Base-by-base conservation (phyloP, 2,888 invertebrate genomes). In the Scaptomyza parva region DNA sequence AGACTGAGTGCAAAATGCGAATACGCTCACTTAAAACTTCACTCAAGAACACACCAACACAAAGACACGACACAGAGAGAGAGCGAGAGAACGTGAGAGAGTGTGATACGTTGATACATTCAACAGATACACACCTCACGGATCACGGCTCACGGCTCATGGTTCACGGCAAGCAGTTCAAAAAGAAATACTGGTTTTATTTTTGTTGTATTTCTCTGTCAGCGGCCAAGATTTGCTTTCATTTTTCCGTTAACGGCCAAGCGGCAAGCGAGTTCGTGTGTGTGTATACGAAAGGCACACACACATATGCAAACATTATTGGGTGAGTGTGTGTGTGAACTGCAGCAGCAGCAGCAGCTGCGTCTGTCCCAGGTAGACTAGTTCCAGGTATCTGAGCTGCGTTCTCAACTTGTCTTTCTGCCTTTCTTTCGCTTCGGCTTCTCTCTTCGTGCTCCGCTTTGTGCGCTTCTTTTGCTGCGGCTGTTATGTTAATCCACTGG, bases 181-280 rank as follows among this genome's bases (percentile, higher is more conserved):
- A 30, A 47, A 17, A 45, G 14, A 85, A 83, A 87, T 87, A 87
- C 87, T 82, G 86, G 79, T 82, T 87, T 72, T 51, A 44, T 78
- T n/a, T n/a, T n/a, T n/a, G n/a, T n/a, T n/a, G n/a, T 79, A 72
- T 51, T 51, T 70, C 28, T 28, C 11, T n/a, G 28, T 53, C 75
- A 63, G 61, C 67, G 67, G 68, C 79, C 73, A 69, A 84, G 84
- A 84, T 87, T 84, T 84, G 87, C 84, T 84, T 84, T 84, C 84
- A 84, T 85, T 84, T 84, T 85, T 85, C 76, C 86, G 86, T 82
- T 82, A 87, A 78, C 82, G 64, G 71, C 59, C 65, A 14, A n/a
- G n/a, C 18, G 35, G 53, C 28, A 37, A 48, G 33, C 41, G 22
- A 8, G 18, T 57, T 30, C 68, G 48, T 62, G 45, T 60, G 58